Conservation (phyloP, 2,888 invertebrate genomes). For the Mesorhabditis spiculigera region DNA sequence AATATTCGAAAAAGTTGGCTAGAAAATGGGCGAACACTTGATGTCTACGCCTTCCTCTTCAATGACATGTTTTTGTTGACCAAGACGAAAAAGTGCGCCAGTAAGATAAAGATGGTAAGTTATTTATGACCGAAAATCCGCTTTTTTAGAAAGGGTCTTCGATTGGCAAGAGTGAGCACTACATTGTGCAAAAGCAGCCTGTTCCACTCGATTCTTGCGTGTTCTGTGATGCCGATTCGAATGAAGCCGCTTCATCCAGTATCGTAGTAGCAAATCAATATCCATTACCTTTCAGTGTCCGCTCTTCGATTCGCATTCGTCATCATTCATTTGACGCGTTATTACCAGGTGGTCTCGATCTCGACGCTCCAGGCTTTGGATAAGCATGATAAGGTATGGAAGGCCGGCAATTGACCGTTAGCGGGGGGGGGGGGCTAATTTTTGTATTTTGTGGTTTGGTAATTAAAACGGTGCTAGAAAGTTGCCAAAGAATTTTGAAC, state of each 20-base stretch:
- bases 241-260: constrained; percentile 46
- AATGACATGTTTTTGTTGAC: constrained; percentile 69
- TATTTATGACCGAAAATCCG: background rate
- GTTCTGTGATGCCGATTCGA: constrained; percentile 62
- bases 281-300: constrained; percentile 34
- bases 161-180: constrained; percentile 53
- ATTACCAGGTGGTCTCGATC: constrained; percentile 64
- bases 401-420: no score
- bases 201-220: constrained; percentile 63
- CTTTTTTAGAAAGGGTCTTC: constrained; percentile 38
- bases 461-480: background rate
- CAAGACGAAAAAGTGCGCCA: constrained; percentile 63
- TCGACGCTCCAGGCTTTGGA: constrained; percentile 62
- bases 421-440: no score
- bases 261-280: background rate
- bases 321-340: constrained; percentile 63
- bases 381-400: constrained; percentile 61
- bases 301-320: constrained; percentile 61
- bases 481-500: background rate
- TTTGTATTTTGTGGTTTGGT: background rate
- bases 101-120: constrained; percentile 43
- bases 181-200: constrained; percentile 62
- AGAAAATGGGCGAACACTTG: constrained; percentile 66
- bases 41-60: constrained; percentile 68
- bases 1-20: constrained; percentile 14